phyloP scores from a whole-genome alignment of 1,140 invertebrate genomes.

The Trichonephila inaurata region DNA sequence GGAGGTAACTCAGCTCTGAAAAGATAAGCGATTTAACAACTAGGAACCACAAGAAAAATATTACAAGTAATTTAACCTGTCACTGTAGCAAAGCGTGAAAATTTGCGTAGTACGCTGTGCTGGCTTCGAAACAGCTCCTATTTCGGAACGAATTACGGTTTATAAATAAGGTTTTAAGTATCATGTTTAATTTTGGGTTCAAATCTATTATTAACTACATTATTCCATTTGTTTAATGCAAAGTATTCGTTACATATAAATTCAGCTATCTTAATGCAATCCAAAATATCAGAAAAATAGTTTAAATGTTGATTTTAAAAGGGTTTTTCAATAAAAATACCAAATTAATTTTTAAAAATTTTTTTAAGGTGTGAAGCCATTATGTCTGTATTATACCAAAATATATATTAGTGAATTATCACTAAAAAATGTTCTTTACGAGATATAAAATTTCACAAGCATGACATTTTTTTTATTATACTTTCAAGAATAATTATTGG shows the following conservation, averaged over 20 bases:
- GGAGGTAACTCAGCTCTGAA: slow-evolving; percentile 23
- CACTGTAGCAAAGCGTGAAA: slow-evolving; percentile 37
- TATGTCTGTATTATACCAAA: too few species aligned
- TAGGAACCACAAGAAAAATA: slow-evolving; percentile 8
- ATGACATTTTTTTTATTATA: too few species aligned
- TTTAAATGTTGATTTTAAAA: too few species aligned
- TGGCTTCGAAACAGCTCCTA: neutral
- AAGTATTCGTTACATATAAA: neutral
- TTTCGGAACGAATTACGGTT: slow-evolving; percentile 11
- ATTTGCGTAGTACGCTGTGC: slow-evolving; percentile 1
- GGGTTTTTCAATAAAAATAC: too few species aligned
- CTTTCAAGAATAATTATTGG: too few species aligned
- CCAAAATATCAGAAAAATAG: too few species aligned
- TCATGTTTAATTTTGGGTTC: neutral
- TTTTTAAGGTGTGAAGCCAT: too few species aligned
- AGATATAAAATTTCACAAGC: too few species aligned
- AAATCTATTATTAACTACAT: neutral
- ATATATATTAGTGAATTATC: too few species aligned
- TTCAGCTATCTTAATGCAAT: neutral
- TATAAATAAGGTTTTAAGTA: slow-evolving; percentile 4
- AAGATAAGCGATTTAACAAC: slow-evolving; percentile 37
- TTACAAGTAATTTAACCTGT: slow-evolving; percentile 57
- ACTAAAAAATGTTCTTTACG: too few species aligned
- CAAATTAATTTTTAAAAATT: too few species aligned
- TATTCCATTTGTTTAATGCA: neutral